Base-by-base conservation (phyloP, 2,113 vertebrate species). In the Murina feae region DNA sequence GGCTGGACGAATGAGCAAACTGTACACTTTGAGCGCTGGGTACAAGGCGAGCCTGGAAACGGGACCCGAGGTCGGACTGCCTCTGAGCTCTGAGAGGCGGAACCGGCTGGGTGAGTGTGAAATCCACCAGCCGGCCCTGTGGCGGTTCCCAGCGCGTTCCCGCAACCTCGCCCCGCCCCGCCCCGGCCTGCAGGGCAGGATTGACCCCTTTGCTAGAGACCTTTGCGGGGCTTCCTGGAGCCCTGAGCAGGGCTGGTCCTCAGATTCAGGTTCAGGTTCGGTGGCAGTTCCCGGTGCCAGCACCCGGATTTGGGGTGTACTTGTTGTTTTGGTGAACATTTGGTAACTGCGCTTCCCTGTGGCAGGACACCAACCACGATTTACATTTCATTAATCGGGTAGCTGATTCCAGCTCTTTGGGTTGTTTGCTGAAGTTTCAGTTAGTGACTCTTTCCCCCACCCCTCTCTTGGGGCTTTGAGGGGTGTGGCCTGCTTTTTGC, bases 21-120 rank as follows among this genome's bases (percentile, higher is more conserved):
- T 23, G 25, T 65, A 79, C 30, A 72, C 16, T 66, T n/a, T 44
- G 75, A 86, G 35, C n/a, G 32, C 68, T 86, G 69, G 81, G 80
- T 84, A 55, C 65, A 6, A 75, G 88, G 8, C 1, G 12, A 90
- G 21, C 55, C 44, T 23, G 69, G 39, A 10, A n/a, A 4, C 12
- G 49, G 68, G 60, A 47, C 11, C 0, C 1, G 9, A 49, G 47
- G 30, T 51, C 47, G 1, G 13, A 42, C 9, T 78, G 68, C 82
- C 35, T 53, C 82, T n/a, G 69, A 44, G 44, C 37, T 72, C 55
- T 3, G 20, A 55, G 4, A 49, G 23, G 71, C 7, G 23, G 25
- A 90, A 42, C 51, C 28, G n/a, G 65, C 35, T 39, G 30, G 74
- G 80, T 35, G 51, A 79, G 44, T 30, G 74, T 30, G 44, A 75